A percentile compares a stretch with the other conserved stretches of the same genome.
phyloP scores from a whole-genome alignment of 92 coral and sea anemone genomes.

The Chrysogorgia sp. region DNA sequence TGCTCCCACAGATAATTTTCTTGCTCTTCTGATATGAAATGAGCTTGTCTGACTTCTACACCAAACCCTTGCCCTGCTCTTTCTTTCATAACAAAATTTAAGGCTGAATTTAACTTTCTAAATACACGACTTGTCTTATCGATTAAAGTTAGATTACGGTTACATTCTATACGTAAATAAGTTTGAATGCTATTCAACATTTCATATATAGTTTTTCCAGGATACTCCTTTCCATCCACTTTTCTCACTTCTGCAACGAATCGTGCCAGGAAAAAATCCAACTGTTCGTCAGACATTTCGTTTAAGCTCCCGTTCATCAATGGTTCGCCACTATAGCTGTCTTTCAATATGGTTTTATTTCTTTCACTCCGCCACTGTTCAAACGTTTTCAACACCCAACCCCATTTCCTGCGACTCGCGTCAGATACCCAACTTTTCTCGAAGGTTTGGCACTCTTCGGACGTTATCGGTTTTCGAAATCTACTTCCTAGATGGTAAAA shows the following conservation, averaged over 20 bases:
- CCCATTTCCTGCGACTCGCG: conserved; percentile 45
- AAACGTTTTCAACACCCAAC: conserved; percentile 25
- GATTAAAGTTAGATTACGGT: conserved; percentile 46
- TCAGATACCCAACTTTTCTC: conserved; percentile 53
- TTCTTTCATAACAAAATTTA: conserved; percentile 61
- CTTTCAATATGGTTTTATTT: conserved; percentile 2
- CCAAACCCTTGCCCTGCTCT: conserved; percentile 58
- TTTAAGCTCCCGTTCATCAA: conserved; percentile 11
- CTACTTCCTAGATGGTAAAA: not conserved
- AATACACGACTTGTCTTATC: conserved; percentile 51
- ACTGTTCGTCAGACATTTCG: conserved; percentile 41
- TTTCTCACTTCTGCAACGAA: conserved; percentile 54
- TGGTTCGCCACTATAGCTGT: conserved; percentile 24
- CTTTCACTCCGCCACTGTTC: conserved; percentile 16
- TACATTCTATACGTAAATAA: conserved; percentile 60
- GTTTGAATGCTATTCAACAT: conserved; percentile 62
- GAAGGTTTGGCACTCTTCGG: conserved; percentile 32
- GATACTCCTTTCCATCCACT: conserved; percentile 46
- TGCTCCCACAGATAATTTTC: conserved; percentile 47
- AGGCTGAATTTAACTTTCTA: conserved; percentile 56
- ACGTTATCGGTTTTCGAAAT: conserved; percentile 7
- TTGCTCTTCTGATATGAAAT: conserved; percentile 48
- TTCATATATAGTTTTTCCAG: conserved; percentile 58
- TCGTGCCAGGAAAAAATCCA: conserved; percentile 40
- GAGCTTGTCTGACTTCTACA: conserved; percentile 36